Base-by-base conservation (phyloP, 1,140 invertebrate genomes). In the Xylocopa sonorina region DNA sequence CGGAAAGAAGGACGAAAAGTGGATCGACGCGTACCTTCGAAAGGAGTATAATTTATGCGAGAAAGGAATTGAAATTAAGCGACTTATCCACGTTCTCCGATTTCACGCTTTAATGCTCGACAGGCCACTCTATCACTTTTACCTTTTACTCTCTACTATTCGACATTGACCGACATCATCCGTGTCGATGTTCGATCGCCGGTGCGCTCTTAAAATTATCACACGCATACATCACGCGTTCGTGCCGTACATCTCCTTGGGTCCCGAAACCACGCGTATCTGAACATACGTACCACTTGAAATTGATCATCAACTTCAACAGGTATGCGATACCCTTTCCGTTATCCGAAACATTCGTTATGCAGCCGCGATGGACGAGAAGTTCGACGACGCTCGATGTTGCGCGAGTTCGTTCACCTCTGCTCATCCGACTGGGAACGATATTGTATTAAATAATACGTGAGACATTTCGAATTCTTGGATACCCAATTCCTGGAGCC, bases 251-350 rank as follows among this genome's bases (percentile, higher is more conserved):
- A 60, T 60, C 32, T 60, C 10, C 32, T 34, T 16, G 5, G 10
- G 6, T n/a, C 4, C 58, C n/a, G 58, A 62, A 62, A 38, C 58
- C 58, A 14, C n/a, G 12, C 58, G 16, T 62, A 38, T 62, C 58
- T 62, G 38, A 62, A 62, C 34, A 38, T n/a, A 38, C 58, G 21
- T 24, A n/a, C 58, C 32, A 38, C 32, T 62, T 12, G 58, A 38
- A 62, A 62, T 62, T 62, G 58, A 62, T 62, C 58, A 34, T 62
- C 58, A 62, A 53, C 50, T 21, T 53, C 50, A 53, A 62, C 58
- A 34, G 58, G 58, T 62, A 62, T 38, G 9, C 58, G 18, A 62
- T n/a, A 18, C 29, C 58, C n/a, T 38, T 38, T 14, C 21, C 58
- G 58, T 62, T n/a, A 38, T 62, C 58, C 58, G 9, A 38, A 38